phyloP scores from a whole-genome alignment of 2,888 invertebrate genomes.

The Erebia aethiops region DNA sequence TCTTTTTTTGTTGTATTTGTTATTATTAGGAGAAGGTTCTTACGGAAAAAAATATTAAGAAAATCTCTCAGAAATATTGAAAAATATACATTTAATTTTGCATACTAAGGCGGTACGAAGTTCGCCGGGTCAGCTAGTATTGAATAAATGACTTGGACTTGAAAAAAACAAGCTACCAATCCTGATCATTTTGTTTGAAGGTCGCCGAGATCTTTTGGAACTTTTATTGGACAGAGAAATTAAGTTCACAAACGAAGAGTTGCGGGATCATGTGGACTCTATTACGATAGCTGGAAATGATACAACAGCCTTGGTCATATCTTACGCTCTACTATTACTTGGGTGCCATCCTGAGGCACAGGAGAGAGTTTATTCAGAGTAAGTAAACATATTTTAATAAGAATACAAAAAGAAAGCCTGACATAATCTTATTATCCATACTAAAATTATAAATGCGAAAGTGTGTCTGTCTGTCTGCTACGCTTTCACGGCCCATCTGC shows the following conservation, averaged over 20 bases:
- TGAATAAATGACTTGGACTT: too few relatives aligned
- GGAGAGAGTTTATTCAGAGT: slow-evolving; percentile 61
- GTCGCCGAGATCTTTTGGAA: slow-evolving; percentile 34
- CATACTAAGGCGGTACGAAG: too few relatives aligned
- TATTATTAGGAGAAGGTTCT: too few relatives aligned
- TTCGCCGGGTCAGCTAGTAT: too few relatives aligned
- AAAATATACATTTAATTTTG: too few relatives aligned
- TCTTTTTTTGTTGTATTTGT: too few relatives aligned
- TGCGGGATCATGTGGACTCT: slow-evolving; percentile 84
- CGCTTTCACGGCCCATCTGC: too few relatives aligned
- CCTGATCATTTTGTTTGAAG: slow-evolving; percentile 34
- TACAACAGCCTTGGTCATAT: slow-evolving; percentile 75
- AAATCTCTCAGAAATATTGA: too few relatives aligned
- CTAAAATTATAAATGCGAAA: too few relatives aligned
- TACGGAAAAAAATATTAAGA: too few relatives aligned
- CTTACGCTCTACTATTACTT: slow-evolving; percentile 72
- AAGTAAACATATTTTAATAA: slow-evolving; percentile 39
- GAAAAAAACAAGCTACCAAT: not conserved
- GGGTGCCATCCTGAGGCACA: slow-evolving; percentile 68
- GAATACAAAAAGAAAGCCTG: not conserved
- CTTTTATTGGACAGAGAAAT: slow-evolving; percentile 65
- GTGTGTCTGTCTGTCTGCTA: too few relatives aligned
- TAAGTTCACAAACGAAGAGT: slow-evolving; percentile 78
- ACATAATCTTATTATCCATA: too few relatives aligned
- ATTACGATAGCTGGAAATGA: slow-evolving; percentile 84